Evolutionary conservation across 2,797 vertebrate species (phyloP).

Genomic region (Pangasius sanitwongsei): DNA sequence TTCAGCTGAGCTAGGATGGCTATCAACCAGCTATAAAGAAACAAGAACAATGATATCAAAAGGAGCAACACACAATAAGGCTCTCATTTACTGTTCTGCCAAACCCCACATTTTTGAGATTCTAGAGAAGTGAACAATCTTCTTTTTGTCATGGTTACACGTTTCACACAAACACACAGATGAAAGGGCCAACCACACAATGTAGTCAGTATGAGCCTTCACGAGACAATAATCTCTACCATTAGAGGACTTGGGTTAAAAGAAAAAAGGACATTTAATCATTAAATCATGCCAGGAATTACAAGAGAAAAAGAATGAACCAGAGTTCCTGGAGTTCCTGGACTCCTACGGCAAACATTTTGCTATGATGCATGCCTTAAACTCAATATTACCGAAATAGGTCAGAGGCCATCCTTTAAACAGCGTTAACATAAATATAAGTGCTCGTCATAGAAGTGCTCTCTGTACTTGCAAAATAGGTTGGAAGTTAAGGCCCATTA

Average conservation of each 20-base stretch:
- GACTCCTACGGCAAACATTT: neutral
- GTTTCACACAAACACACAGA: constrained; percentile 42
- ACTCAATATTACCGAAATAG: neutral
- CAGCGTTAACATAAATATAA: neutral
- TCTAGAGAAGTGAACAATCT: constrained; percentile 39
- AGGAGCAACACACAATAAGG: constrained; percentile 38
- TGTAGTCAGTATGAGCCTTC: constrained; percentile 13
- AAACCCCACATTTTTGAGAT: constrained; percentile 45
- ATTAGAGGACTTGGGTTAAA: constrained; percentile 2
- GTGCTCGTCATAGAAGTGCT: neutral
- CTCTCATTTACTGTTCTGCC: constrained; percentile 33
- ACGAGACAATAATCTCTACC: constrained; percentile 18
- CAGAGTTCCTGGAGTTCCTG: neutral
- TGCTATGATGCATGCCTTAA: neutral
- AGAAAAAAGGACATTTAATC: neutral
- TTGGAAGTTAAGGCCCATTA: constrained; percentile 1
- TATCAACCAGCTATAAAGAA: constrained; percentile 78
- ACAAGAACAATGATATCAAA: constrained; percentile 40
- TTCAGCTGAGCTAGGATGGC: constrained; percentile 82
- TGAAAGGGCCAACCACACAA: constrained; percentile 38
- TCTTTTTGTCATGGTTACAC: constrained; percentile 45
- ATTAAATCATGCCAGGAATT: neutral
- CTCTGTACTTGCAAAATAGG: neutral
- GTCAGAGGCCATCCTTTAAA: neutral
- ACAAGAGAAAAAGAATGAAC: neutral